phyloP scores from a whole-genome alignment of 2,113 vertebrate species.

The Lepus americanus region DNA sequence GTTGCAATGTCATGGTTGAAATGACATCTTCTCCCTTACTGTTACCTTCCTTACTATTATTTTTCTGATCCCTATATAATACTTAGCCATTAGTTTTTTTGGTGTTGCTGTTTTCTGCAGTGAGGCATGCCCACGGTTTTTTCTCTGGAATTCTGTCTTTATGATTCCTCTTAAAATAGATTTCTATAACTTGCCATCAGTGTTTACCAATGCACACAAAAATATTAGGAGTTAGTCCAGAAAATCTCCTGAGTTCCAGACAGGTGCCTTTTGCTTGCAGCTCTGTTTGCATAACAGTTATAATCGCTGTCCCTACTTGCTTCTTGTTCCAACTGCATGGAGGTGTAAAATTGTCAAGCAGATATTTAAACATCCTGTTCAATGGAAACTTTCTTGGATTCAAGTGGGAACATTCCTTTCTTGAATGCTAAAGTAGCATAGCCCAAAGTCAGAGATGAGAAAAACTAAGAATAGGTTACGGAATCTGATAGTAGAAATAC shows the following conservation, averaged over 20 bases:
- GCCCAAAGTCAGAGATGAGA: neutral
- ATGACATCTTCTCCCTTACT: too few species aligned
- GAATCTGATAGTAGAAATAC: neutral
- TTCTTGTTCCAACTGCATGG: neutral
- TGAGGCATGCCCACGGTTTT: neutral
- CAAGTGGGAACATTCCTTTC: neutral
- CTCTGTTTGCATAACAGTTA: neutral
- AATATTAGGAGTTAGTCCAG: neutral
- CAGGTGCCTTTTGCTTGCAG: neutral
- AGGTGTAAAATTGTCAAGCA: neutral
- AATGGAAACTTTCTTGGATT: neutral
- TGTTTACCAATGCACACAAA: conserved; percentile 29
- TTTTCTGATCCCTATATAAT: neutral
- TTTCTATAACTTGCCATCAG: neutral
- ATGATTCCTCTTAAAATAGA: neutral
- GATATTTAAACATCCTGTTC: neutral
- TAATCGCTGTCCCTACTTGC: neutral
- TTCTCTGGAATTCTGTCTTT: neutral
- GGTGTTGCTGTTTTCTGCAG: neutral
- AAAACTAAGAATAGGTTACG: neutral
- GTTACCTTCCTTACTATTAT: neutral
- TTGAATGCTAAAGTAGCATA: neutral
- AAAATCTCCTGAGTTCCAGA: conserved; percentile 7
- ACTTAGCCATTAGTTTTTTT: neutral
- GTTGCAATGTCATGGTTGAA: neutral